Conservation (phyloP, 2,113 vertebrate species). For the Brachionichthys hirsutus region DNA sequence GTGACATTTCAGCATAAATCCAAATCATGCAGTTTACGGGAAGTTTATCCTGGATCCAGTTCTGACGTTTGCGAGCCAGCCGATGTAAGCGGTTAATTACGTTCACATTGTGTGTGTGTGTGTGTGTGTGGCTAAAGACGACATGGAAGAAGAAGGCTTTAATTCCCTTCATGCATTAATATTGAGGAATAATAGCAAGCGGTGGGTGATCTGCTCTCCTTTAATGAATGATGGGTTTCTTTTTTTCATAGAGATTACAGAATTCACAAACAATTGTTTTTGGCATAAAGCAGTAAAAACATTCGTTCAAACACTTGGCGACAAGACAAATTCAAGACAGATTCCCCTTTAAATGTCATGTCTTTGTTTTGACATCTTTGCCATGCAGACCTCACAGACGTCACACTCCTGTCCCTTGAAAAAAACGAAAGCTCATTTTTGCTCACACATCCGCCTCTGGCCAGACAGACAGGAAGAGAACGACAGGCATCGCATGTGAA, state of each 20-base stretch:
- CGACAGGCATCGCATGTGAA: slow-evolving; percentile 14
- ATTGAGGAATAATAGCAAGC: slow-evolving; percentile 33
- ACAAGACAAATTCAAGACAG: background rate
- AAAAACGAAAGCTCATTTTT: slow-evolving; percentile 3
- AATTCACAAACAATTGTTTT: background rate
- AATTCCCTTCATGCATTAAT: too few relatives aligned
- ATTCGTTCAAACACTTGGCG: background rate
- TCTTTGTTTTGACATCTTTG: slow-evolving; percentile 1
- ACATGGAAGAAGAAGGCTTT: too few relatives aligned
- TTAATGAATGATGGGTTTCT: slow-evolving; percentile 32
- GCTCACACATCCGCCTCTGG: background rate
- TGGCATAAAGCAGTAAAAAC: slow-evolving; percentile 3
- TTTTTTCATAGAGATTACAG: background rate
- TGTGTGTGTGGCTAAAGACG: too few relatives aligned
- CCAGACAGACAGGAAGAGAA: slow-evolving; percentile 5
- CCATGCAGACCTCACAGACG: background rate
- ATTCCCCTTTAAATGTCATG: background rate
- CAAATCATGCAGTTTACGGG: slow-evolving; percentile 17
- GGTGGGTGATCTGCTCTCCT: slow-evolving; percentile 32
- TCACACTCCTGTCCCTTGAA: slow-evolving; percentile 11
- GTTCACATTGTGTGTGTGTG: too few relatives aligned
- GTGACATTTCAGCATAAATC: slow-evolving; percentile 12
- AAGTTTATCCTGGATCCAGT: slow-evolving; percentile 2
- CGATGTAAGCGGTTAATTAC: slow-evolving; percentile 13
- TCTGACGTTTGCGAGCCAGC: slow-evolving; percentile 7